Base-by-base conservation (phyloP, 2,113 vertebrate species). In the Oncorhynchus clarkii region DNA sequence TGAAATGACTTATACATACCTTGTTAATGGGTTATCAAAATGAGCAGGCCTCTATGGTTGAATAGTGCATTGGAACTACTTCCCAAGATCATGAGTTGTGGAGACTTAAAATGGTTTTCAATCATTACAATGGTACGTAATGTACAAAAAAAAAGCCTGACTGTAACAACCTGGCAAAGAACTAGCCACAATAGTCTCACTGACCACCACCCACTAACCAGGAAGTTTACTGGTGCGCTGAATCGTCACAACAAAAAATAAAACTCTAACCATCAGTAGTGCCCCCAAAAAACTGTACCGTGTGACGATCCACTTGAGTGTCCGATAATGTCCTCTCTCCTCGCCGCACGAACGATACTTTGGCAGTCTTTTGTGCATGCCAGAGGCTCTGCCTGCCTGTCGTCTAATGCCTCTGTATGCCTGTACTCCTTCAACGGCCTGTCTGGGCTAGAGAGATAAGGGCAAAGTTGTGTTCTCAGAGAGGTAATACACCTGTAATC, bases 1-100 rank as follows among this genome's bases (percentile, higher is more conserved):
- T 91, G 88, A 91, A 92, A 90, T 90, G 60, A 91, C 88, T 89
- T 91, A 90, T 90, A 91, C 89, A 91, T 91, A 84, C 79, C 87
- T 90, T 85, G 86, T 91, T 88, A 89, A 85, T 76, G 77, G 89
- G 87, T 92, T 92, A 92, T 93, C 87, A 62, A 77, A 78, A 67
- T 60, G 70, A 39, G 31, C 81, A 73, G 68, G 70, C 77, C 67
- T 72, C 72, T 71, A 3, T 39, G 76, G 64, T 78, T 81, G 78
- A 81, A 79, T 60, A 39, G 68, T 49, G 77, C 70, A 49, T 49
- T 59, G 26, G 31, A 71, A 71, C 24, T 67, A 34, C 6, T 67
- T 66, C 18, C 39, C 20, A 14, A 9, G 31, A 26, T 65, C 59
- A 74, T 74, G 8, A 65, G 59, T 64, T 65, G 9, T 67, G 34